Percentiles rank a stretch among this genome's conserved stretches.
phyloP scores from a whole-genome alignment of 2,113 vertebrate genomes.

The Acanthochromis polyacanthus region DNA sequence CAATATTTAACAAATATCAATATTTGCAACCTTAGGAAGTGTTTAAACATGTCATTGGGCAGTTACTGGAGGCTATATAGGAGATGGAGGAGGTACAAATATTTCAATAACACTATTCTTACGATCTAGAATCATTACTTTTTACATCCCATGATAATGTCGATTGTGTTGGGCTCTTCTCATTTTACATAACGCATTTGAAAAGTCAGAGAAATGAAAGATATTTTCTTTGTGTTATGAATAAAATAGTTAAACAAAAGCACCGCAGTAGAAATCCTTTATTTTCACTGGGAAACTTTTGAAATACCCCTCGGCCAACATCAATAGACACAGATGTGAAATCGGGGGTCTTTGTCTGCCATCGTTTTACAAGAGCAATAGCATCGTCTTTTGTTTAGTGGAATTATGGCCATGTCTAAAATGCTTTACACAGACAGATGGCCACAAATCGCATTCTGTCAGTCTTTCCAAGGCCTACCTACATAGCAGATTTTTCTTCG shows the following conservation, averaged over 20 bases:
- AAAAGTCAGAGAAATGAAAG: no score
- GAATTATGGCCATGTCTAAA: conserved; percentile 33
- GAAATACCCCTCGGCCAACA: not conserved
- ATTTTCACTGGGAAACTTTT: not conserved
- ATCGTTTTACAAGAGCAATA: conserved; percentile 43
- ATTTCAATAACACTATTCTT: conserved; percentile 28
- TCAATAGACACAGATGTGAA: conserved; percentile 21
- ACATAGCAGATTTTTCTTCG: conserved; percentile 44
- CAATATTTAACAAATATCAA: conserved; percentile 44
- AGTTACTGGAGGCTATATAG: conserved; percentile 14
- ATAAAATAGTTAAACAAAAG: not conserved
- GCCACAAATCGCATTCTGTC: conserved; percentile 32
- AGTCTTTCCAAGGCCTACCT: conserved; percentile 46
- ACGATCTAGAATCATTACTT: conserved; percentile 11
- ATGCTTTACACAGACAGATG: conserved; percentile 25
- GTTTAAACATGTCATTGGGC: conserved; percentile 1
- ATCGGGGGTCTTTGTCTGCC: conserved; percentile 28
- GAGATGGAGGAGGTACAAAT: not conserved
- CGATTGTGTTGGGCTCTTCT: conserved; percentile 12
- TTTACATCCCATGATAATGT: not conserved
- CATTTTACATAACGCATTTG: not conserved
- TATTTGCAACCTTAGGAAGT: conserved; percentile 41
- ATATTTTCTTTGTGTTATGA: not conserved
- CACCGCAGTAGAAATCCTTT: not conserved
- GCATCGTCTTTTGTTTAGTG: conserved; percentile 36